Base-by-base conservation (phyloP, 2,113 vertebrate genomes). In the Bothrops jararaca region DNA sequence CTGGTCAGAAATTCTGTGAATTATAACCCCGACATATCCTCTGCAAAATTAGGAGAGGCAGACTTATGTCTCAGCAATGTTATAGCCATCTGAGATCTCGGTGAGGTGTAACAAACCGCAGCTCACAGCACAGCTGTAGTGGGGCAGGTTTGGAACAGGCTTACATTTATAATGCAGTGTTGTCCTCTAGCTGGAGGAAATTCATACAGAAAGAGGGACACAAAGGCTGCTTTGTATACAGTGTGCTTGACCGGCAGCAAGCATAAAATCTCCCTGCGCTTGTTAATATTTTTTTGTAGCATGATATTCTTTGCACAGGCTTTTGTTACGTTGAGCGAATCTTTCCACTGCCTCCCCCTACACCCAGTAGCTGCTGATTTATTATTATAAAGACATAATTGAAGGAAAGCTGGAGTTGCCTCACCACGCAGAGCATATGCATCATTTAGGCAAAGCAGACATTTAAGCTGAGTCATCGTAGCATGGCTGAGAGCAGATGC, bases 371-470 rank as follows among this genome's bases (percentile, higher is more conserved):
- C 95, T 96, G 95, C 92, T 95, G 92, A 93, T 95, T 60, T 95
- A 4, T 6, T 42, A 95, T 94, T 92, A 86, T 93, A 95, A 95
- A 96, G 94, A 95, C 92, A 94, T 95, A 95, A 96, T 93, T 94
- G 95, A 96, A 96, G 96, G 95, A 92, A 89, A 95, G 89, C 24
- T 0, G 93, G 95, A 95, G 94, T 96, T 96, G 94, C 90, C 94
- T 95, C 94, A 92, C 94, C 95, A 97, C 91, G 87, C 95, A 95
- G 94, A 96, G 94, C 96, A 96, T 95, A 92, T 11, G 94, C 92
- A 95, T 97, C 94, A 96, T 93, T 97, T 95, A 96, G 95, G 95
- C 97, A 97, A 97, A 96, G 96, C 94, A 95, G 95, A 95, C 96
- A 96, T 96, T 96, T 97, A 92, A 91, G 95, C 95, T 96, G 96